A percentile compares a stretch with the other conserved stretches of the same genome.
These are phyloP conservation scores for Cephus runcator DNA, from an alignment of 2,888 invertebrate species.

Conservation along the genomic window DNA sequence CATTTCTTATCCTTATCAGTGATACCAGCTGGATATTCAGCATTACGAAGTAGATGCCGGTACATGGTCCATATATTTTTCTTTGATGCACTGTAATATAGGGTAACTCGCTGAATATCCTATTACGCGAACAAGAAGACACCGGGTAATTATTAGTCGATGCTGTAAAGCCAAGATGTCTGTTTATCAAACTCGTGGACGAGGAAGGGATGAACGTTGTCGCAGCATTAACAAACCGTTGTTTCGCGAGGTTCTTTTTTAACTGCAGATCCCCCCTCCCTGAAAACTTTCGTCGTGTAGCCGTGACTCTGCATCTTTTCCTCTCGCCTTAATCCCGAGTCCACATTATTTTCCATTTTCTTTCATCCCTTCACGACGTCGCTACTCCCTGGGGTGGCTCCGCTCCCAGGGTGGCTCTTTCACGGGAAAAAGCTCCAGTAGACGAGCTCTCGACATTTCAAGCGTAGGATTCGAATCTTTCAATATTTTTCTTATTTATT, in stretches of 20 bases:
- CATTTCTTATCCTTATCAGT: not conserved
- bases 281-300: conserved; percentile 45
- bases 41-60: not conserved
- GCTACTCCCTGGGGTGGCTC: not conserved
- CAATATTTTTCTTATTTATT: conserved; percentile 15
- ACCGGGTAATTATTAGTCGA: not conserved
- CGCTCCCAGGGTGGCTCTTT: not conserved
- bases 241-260: conserved; percentile 49
- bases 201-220: not conserved
- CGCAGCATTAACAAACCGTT: conserved; percentile 50
- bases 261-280: conserved; percentile 40
- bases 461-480: not conserved
- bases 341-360: conserved; percentile 43
- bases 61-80: not conserved
- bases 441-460: not conserved
- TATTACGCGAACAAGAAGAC: not conserved
- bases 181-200: not conserved
- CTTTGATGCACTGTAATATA: not conserved
- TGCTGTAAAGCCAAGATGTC: not conserved
- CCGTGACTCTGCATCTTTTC: conserved; percentile 48
- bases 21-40: not conserved
- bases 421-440: not conserved
- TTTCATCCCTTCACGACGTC: conserved; percentile 13
- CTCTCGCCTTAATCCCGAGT: conserved; percentile 7
- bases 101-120: not conserved